Evolutionary conservation across 2,888 invertebrate species (phyloP).

Genomic region (Sinelater perroti): DNA sequence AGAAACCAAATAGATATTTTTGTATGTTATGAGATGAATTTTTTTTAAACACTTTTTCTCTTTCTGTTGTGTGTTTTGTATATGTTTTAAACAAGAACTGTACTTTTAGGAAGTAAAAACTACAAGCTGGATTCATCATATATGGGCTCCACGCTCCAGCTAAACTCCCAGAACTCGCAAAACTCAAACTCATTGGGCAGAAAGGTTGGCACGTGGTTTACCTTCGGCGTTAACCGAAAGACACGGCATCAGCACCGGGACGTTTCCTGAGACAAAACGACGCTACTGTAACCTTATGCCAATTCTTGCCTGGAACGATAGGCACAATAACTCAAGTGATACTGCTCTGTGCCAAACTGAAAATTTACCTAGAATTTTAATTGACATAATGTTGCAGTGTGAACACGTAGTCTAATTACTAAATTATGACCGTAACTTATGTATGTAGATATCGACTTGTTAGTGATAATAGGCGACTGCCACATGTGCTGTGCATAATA

Average conservation of each 20-base stretch:
- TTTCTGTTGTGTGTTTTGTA: not conserved
- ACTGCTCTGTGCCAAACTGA: slow-evolving; percentile 38
- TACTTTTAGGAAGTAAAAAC: slow-evolving; percentile 58
- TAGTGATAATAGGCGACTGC: slow-evolving; percentile 46
- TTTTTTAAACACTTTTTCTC: not conserved
- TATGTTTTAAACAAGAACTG: too few species aligned
- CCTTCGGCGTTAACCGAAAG: slow-evolving; percentile 66
- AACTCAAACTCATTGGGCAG: slow-evolving; percentile 64
- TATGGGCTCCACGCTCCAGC: slow-evolving; percentile 57
- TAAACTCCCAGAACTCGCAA: slow-evolving; percentile 47
- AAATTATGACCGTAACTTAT: slow-evolving; percentile 20
- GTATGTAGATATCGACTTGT: slow-evolving; percentile 35
- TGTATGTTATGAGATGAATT: too few species aligned
- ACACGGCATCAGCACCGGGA: slow-evolving; percentile 60
- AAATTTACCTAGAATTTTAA: slow-evolving; percentile 19
- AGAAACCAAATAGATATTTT: too few species aligned
- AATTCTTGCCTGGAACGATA: slow-evolving; percentile 23
- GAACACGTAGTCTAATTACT: slow-evolving; percentile 10
- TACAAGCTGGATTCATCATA: slow-evolving; percentile 62
- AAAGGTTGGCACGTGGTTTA: slow-evolving; percentile 68
- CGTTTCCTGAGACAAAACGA: slow-evolving; percentile 64
- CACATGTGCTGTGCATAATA: slow-evolving; percentile 44
- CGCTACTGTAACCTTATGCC: slow-evolving; percentile 58
- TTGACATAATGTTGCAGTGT: slow-evolving; percentile 35
- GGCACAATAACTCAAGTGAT: slow-evolving; percentile 25